phyloP scores from a whole-genome alignment of 2,113 vertebrate species.

The Ictidomys tridecemlineatus region DNA sequence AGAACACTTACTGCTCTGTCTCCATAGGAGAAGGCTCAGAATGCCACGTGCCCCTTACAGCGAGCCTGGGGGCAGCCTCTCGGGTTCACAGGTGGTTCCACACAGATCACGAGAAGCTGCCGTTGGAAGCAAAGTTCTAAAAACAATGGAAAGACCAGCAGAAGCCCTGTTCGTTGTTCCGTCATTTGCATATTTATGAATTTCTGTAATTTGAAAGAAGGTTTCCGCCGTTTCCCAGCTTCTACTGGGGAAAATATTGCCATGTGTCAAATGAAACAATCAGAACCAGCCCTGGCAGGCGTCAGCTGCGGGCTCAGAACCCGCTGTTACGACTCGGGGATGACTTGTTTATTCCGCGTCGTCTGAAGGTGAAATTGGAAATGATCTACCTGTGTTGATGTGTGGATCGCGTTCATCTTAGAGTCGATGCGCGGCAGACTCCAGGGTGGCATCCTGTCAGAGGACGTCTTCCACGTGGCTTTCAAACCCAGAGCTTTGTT shows the following conservation, averaged over 20 bases:
- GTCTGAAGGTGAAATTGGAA: background rate
- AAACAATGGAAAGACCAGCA: background rate
- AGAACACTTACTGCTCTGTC: fast-evolving
- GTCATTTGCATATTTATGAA: background rate
- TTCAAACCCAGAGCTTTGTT: background rate
- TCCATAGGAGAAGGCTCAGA: background rate
- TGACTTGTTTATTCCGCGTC: background rate
- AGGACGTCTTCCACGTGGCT: fast-evolving
- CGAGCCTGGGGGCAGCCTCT: too few species aligned
- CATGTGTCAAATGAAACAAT: background rate
- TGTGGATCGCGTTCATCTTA: conserved; percentile 21
- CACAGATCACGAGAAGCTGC: background rate
- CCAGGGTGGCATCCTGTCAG: background rate
- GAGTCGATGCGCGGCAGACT: background rate
- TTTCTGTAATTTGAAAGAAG: background rate
- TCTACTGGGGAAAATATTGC: background rate
- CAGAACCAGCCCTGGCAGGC: background rate
- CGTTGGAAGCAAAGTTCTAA: background rate
- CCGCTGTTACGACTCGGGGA: background rate
- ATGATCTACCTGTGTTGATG: background rate
- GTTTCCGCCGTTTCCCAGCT: background rate
- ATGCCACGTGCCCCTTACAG: fast-evolving
- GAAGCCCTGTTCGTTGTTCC: fast-evolving
- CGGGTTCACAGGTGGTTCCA: too few species aligned
- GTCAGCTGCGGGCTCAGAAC: fast-evolving